Conservation (phyloP, 2,113 vertebrate species). For the Polypterus bichir region DNA sequence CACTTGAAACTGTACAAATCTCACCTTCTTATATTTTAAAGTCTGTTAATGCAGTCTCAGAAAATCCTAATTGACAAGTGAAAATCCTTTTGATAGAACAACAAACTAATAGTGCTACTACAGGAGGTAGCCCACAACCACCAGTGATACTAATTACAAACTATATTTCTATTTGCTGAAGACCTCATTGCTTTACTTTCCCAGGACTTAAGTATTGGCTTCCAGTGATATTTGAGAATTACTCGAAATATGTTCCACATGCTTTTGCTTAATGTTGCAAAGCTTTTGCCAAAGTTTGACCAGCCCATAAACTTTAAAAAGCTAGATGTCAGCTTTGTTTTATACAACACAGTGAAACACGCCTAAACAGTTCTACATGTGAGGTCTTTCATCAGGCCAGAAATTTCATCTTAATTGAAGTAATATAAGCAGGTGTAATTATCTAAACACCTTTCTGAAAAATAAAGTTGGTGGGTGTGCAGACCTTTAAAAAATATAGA, state of each 20-base stretch:
- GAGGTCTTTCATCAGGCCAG: slow-evolving; percentile 23
- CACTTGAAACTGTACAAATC: too few relatives aligned
- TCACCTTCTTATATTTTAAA: too few relatives aligned
- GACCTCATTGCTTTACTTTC: slow-evolving; percentile 62
- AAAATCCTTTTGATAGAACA: background rate
- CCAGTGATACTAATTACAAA: slow-evolving; percentile 30
- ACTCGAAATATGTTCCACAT: slow-evolving; percentile 69
- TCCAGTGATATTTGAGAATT: slow-evolving; percentile 54
- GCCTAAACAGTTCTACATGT: slow-evolving; percentile 24
- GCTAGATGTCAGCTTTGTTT: slow-evolving; percentile 32
- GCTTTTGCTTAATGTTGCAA: slow-evolving; percentile 33
- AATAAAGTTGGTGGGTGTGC: too few relatives aligned
- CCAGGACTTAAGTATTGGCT: slow-evolving; percentile 49
- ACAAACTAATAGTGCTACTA: slow-evolving; percentile 30
- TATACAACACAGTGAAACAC: slow-evolving; percentile 18
- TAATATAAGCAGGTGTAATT: too few relatives aligned
- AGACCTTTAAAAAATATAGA: too few relatives aligned
- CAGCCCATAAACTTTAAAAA: slow-evolving; percentile 25
- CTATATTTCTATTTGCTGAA: slow-evolving; percentile 34
- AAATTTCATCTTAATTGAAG: too few relatives aligned
- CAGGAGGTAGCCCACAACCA: slow-evolving; percentile 23
- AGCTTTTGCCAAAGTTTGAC: slow-evolving; percentile 30
- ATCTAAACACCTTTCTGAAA: too few relatives aligned
- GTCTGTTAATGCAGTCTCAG: too few relatives aligned
- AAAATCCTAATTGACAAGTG: too few relatives aligned